Percentiles rank a stretch among this genome's conserved stretches.
phyloP scores from a whole-genome alignment of 1,140 invertebrate species.

The Neuroterus valhalla region DNA sequence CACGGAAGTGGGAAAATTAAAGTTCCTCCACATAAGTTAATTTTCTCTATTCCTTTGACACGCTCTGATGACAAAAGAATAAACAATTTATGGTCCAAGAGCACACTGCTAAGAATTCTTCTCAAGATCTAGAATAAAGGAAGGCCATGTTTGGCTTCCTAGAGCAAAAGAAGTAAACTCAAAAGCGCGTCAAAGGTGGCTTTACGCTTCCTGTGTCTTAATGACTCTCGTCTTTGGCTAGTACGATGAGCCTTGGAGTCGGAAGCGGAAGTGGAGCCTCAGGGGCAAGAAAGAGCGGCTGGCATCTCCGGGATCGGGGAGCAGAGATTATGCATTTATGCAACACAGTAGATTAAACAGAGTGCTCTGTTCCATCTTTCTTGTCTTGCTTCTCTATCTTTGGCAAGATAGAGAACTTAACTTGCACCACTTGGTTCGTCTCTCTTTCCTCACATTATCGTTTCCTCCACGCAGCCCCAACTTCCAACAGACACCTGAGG shows the following conservation, averaged over 20 bases:
- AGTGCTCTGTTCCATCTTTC: conserved; percentile 45
- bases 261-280: conserved; percentile 32
- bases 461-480: background rate
- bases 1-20: no score
- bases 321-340: conserved; percentile 60
- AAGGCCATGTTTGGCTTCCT: background rate
- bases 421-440: background rate
- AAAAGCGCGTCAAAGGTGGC: conserved; percentile 1
- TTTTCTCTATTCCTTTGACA: no score
- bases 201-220: conserved; percentile 26
- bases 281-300: conserved; percentile 42
- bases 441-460: conserved; percentile 3
- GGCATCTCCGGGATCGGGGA: conserved; percentile 44
- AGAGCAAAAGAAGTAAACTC: background rate
- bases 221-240: conserved; percentile 27
- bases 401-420: background rate
- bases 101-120: background rate
- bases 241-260: conserved; percentile 10
- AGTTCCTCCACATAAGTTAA: no score
- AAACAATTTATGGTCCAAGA: background rate
- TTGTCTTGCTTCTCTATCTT: conserved; percentile 1
- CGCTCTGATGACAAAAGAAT: no score
- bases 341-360: conserved; percentile 60
- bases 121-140: background rate
- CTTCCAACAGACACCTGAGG: background rate